Percentiles rank a stretch among this genome's conserved stretches.
Evolutionary conservation across 2,113 vertebrate species (phyloP).

Genomic region (Ardeotis arabs): DNA sequence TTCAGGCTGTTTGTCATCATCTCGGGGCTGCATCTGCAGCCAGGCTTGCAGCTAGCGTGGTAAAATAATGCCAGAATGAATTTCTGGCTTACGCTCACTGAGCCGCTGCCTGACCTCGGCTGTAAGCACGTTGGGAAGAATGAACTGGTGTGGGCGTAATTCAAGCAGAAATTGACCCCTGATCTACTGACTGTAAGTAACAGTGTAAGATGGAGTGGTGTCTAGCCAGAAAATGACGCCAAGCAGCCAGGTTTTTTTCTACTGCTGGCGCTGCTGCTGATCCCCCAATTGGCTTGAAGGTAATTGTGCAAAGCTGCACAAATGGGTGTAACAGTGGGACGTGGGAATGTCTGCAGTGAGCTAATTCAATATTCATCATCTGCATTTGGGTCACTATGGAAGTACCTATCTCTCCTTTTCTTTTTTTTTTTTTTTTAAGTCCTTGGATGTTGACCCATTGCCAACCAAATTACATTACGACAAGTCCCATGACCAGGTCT

Average conservation of each 20-base stretch:
- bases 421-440: slow-evolving; percentile 72
- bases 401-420: not conserved
- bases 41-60: not conserved
- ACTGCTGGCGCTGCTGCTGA: not conserved
- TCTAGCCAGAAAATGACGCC: not conserved
- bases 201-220: not conserved
- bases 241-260: not conserved
- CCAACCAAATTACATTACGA: slow-evolving; percentile 93
- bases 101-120: not conserved
- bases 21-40: not conserved
- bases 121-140: not conserved
- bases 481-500: slow-evolving; percentile 97
- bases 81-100: not conserved
- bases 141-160: not conserved
- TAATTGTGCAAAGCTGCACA: not conserved
- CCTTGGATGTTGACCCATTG: slow-evolving; percentile 86
- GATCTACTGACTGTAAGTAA: not conserved
- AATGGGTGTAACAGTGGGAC: not conserved
- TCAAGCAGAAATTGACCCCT: not conserved
- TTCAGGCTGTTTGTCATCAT: not conserved
- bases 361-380: accelerated
- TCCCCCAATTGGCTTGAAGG: not conserved
- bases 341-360: not conserved
- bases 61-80: not conserved
- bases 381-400: not conserved